Percentiles rank a stretch among this genome's conserved stretches.
phyloP scores from a whole-genome alignment of 2,113 vertebrate species.

The Garra rufa region DNA sequence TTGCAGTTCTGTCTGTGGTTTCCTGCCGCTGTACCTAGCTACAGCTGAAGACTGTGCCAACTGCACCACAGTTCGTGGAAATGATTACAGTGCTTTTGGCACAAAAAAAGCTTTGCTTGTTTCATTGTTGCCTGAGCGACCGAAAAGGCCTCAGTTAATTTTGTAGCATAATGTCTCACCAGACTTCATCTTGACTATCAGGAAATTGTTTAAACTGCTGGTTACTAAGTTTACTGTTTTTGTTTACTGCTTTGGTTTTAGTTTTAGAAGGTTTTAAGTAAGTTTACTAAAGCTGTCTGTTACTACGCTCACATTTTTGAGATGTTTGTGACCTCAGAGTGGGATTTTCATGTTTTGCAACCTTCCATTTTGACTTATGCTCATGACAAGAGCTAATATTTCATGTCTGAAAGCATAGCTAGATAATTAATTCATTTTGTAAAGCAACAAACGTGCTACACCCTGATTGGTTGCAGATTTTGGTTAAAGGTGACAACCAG shows the following conservation, averaged over 20 bases:
- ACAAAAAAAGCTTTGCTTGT: background rate
- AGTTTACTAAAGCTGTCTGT: background rate
- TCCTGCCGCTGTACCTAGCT: slow-evolving; percentile 45
- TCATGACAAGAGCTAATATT: background rate
- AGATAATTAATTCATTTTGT: background rate
- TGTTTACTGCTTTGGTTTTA: background rate
- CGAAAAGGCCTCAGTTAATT: background rate
- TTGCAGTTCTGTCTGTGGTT: slow-evolving; percentile 47
- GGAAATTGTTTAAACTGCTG: background rate
- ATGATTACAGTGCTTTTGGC: slow-evolving; percentile 30
- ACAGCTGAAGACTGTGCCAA: slow-evolving; percentile 36
- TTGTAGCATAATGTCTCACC: background rate
- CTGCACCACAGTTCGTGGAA: slow-evolving; percentile 40
- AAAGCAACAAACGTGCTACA: background rate
- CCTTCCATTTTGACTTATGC: background rate
- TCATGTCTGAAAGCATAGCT: background rate
- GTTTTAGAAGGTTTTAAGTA: background rate
- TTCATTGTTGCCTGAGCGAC: slow-evolving; percentile 2
- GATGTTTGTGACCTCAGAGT: background rate
- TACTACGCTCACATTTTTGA: background rate
- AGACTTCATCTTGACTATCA: background rate
- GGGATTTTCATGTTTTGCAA: background rate
- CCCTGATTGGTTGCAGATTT: slow-evolving; percentile 18
- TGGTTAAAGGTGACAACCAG: background rate
- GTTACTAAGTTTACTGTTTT: background rate